phyloP scores from a whole-genome alignment of 2,113 vertebrate species.

The Microtus richardsoni region DNA sequence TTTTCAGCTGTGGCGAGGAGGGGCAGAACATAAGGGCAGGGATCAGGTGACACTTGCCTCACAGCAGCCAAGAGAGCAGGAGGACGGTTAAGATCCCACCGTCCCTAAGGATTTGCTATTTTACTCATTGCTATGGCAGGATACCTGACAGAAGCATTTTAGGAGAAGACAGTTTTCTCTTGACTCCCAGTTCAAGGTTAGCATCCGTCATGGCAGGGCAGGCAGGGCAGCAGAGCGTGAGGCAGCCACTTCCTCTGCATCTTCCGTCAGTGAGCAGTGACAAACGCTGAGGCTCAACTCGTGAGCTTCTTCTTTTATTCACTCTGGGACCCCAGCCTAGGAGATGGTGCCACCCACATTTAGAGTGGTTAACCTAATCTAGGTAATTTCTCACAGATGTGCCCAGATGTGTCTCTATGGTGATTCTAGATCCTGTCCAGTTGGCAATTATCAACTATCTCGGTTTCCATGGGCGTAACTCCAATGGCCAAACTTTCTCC shows the following conservation, averaged over 20 bases:
- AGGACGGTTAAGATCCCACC: too few species aligned
- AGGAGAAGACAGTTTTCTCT: background rate
- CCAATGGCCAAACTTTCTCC: background rate
- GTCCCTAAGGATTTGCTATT: too few species aligned
- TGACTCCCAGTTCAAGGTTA: background rate
- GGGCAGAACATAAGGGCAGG: too few species aligned
- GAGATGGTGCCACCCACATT: background rate
- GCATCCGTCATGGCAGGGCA: rapidly evolving
- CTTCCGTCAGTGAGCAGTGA: background rate
- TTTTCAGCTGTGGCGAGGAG: background rate
- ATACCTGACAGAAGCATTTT: background rate
- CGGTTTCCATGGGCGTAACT: background rate
- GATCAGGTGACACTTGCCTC: background rate
- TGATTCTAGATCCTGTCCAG: background rate
- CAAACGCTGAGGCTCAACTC: too few species aligned
- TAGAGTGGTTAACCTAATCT: background rate
- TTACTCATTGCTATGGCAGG: background rate
- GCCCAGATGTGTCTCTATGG: background rate
- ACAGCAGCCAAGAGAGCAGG: background rate
- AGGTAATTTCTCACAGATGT: background rate
- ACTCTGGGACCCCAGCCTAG: background rate
- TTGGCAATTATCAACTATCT: background rate
- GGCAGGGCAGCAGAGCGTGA: background rate
- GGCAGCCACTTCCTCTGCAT: background rate
- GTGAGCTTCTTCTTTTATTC: background rate